Evolutionary conservation across 2,113 vertebrate genomes (phyloP), one percentile per base, ranked within the genome.

Genomic region (Albula goreensis): DNA sequence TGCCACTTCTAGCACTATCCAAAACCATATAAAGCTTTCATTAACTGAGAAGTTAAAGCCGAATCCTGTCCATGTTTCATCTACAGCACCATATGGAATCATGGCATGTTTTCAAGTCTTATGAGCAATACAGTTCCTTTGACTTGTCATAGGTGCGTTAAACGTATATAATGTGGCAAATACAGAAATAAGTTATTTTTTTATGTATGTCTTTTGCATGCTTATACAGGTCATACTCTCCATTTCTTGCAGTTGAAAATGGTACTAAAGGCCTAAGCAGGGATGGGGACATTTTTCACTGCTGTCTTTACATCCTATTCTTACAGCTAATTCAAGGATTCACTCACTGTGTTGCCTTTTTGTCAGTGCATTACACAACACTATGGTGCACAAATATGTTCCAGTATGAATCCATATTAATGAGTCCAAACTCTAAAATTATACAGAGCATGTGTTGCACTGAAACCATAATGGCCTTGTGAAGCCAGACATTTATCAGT

Each of bases 11-110:
- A n/a, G n/a, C 50, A 74, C 63, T 86, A 31, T n/a, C 25, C 17
- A 48, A 78, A 48, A 66, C 25, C 25, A 1, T 56, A 22, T 56
- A 50, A 53, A 50, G 51, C 50, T 82, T 52, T n/a, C 81, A 48
- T 50, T 83, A 25, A 83, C 78, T 52, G 31, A 86, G 25, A 41
- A 49, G 80, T 86, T 78, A 22, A 66, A 56, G n/a, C 63, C 41
- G 66, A 53, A 78, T 86, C 50, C 60, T 49, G 19, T 81, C n/a
- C 81, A 86, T 82, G 50, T 56, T 41, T 78, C 81, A 57, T 78
- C 48, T 5, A 78, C 66, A 60, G 19, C 83, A 80, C 51, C 81
- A 53, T 70, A 52, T 77, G 60, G 60, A 8, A 63, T 22, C 41
- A 31, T 31, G 74, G 52, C 77, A 57, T 79, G n/a, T 50, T 31